Evolutionary conservation across 2,888 invertebrate species (phyloP).

Genomic region (Dicranocentrus wangi): DNA sequence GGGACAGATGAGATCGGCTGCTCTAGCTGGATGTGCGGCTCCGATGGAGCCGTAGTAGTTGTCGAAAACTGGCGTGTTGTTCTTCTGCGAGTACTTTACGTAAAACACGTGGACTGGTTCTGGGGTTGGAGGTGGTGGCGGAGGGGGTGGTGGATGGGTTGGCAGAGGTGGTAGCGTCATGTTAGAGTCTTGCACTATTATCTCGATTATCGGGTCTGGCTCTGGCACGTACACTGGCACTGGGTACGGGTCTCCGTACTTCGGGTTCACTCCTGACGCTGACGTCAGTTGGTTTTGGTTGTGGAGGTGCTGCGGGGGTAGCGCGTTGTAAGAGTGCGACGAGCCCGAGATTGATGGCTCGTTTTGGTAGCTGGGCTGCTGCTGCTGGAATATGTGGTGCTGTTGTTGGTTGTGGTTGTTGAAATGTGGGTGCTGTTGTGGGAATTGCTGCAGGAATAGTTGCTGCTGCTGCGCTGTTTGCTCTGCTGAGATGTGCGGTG

Average conservation of each 20-base stretch:
- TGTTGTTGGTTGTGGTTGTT: conserved; percentile 26
- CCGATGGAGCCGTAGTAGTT: conserved; percentile 49
- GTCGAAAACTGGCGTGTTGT: conserved; percentile 79
- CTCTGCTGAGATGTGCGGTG: conserved; percentile 21
- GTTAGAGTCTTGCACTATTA: conserved; percentile 92
- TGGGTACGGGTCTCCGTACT: conserved; percentile 43
- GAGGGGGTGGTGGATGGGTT: conserved; percentile 76
- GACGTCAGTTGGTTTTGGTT: not conserved
- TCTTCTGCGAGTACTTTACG: conserved; percentile 85
- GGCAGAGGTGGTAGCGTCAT: conserved; percentile 82
- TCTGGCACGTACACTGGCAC: conserved; percentile 68
- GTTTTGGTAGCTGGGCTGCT: not conserved
- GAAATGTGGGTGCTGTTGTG: conserved; percentile 15
- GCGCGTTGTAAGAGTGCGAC: not conserved
- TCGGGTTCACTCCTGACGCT: conserved; percentile 38
- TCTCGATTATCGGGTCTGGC: conserved; percentile 89
- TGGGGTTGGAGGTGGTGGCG: conserved; percentile 79
- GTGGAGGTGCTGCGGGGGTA: not conserved
- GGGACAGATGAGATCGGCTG: conserved; percentile 68
- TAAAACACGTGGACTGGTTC: conserved; percentile 93
- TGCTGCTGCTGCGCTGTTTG: conserved; percentile 19
- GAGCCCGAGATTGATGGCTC: not conserved
- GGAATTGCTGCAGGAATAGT: not conserved
- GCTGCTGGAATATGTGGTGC: not conserved
- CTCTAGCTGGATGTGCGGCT: conserved; percentile 70